phyloP scores from a whole-genome alignment of 2,888 invertebrate species.

The Charanyca ferruginea region DNA sequence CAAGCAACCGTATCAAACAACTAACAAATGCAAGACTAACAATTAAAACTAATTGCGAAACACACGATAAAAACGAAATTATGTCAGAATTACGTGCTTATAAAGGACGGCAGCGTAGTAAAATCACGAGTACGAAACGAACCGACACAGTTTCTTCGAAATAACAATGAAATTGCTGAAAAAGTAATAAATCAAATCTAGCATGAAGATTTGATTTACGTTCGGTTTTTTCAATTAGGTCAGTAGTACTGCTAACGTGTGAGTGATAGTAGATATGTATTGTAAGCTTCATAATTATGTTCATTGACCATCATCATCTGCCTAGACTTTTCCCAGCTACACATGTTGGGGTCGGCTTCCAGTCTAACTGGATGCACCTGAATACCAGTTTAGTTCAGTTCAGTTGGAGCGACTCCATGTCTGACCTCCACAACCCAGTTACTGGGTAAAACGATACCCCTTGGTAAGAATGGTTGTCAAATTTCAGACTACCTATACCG shows the following conservation, averaged over 20 bases:
- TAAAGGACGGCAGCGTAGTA: constrained; percentile 46
- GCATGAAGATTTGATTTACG: background rate
- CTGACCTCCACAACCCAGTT: too few species aligned
- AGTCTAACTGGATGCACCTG: too few species aligned
- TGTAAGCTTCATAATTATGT: background rate
- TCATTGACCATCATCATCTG: too few species aligned
- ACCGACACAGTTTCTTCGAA: constrained; percentile 42
- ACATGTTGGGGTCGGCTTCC: too few species aligned
- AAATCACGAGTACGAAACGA: constrained; percentile 28
- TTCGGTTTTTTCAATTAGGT: constrained; percentile 19
- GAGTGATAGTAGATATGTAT: constrained; percentile 13
- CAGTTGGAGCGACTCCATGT: too few species aligned
- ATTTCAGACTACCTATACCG: too few species aligned
- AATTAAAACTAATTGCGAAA: constrained; percentile 52
- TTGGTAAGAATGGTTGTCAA: too few species aligned
- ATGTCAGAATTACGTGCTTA: constrained; percentile 54
- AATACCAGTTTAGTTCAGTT: too few species aligned
- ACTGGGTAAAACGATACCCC: too few species aligned
- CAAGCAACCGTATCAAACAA: constrained; percentile 49
- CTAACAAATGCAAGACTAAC: constrained; percentile 35
- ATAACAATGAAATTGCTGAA: constrained; percentile 52
- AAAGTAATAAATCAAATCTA: constrained; percentile 40
- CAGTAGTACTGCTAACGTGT: constrained; percentile 25
- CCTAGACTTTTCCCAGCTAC: too few species aligned
- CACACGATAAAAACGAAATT: constrained; percentile 55